A percentile compares a stretch with the other conserved stretches of the same genome.
Conservation (phyloP, 2,888 invertebrate species). For the Cinara cedri region DNA sequence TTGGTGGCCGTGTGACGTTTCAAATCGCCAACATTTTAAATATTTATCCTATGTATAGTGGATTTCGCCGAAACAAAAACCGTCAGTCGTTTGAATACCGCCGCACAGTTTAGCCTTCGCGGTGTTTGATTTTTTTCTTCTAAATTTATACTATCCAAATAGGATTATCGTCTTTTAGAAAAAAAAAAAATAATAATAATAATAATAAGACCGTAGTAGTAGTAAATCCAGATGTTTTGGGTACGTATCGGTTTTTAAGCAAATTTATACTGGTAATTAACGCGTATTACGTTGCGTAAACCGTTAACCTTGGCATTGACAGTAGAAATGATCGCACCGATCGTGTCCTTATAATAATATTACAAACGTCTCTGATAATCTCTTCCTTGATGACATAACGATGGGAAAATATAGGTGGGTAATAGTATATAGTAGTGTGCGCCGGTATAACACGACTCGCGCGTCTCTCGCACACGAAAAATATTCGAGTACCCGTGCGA, state of each 20-base stretch:
- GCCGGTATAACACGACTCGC: neutral
- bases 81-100: no score
- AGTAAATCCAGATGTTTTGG: neutral
- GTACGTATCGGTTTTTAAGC: constrained; percentile 7
- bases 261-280: constrained; percentile 33
- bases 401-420: constrained; percentile 17
- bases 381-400: constrained; percentile 52
- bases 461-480: neutral
- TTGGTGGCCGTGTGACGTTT: no score
- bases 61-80: no score
- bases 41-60: no score
- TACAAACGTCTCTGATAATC: constrained; percentile 35
- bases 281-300: constrained; percentile 39
- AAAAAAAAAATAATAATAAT: neutral
- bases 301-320: constrained; percentile 50
- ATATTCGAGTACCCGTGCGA: constrained; percentile 13
- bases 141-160: constrained; percentile 22
- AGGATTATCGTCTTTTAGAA: neutral
- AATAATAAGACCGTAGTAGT: neutral
- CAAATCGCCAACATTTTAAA: no score
- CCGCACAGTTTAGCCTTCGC: constrained; percentile 21
- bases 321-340: constrained; percentile 31
- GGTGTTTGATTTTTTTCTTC: no score
- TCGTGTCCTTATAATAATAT: constrained; percentile 36
- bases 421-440: neutral